Base-by-base conservation (phyloP, 2,797 vertebrate genomes). In the Acestrorhynchus altus region DNA sequence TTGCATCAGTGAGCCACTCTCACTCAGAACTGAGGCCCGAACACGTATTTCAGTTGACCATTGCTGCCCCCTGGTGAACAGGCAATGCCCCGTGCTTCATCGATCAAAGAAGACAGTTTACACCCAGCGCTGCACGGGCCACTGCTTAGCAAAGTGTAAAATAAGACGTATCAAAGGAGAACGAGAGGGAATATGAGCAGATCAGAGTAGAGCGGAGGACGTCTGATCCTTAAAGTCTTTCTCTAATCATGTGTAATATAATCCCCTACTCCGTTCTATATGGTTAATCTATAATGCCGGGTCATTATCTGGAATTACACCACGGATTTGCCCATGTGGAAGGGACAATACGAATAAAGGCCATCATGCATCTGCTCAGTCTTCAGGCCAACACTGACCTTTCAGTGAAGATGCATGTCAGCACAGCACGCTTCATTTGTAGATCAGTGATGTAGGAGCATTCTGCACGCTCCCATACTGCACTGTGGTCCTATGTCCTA, bases 11-110 rank as follows among this genome's bases (percentile, higher is more conserved):
- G 16, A 2, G 49, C n/a, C 7, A 4, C n/a, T 51, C 47, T 51
- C 47, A 18, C 2, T 49, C 47, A 51, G 47, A 11, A 15, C 44
- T 15, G 44, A 47, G 44, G 44, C 12, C 5, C 20, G 28, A 57
- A 56, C 16, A 0, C 35, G 61, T 20, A 28, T 9, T 80, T 74
- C 49, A 12, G 47, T 75, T 78, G 73, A 81, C 51, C 60, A 1
- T 44, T 85, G 47, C 83, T 74, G 85, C 88, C 92, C 90, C 76
- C 91, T 92, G 65, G 86, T 90, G 92, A 86, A 76, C 5, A 0
- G 20, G 8, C 1, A 1, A 4, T 42, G 15, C 1, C 52, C 6
- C 56, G 13, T 26, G 35, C 20, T 65, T 51, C n/a, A 52, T 64
- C 56, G 26, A 3, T 9, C 51, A 16, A 35, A 18, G 1, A 35